Evolutionary conservation across 2,888 invertebrate genomes (phyloP).

Genomic region (Aphelenchoides bicaudatus): DNA sequence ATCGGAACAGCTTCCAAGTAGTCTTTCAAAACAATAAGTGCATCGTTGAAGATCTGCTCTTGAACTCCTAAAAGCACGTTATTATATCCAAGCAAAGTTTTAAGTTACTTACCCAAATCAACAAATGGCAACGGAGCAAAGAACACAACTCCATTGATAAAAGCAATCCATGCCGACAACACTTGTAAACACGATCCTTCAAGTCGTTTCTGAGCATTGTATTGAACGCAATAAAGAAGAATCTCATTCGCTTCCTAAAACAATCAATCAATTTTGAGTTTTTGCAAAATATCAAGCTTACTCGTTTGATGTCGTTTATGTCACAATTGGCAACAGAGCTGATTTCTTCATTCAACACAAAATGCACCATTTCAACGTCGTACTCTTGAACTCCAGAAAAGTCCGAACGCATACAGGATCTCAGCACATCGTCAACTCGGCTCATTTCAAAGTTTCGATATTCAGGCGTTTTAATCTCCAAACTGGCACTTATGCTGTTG

Average conservation of each 20-base stretch:
- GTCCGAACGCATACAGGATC: conserved; percentile 31
- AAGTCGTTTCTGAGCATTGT: conserved; percentile 44
- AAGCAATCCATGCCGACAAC: conserved; percentile 49
- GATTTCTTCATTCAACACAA: conserved; percentile 46
- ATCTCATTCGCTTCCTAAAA: conserved; percentile 49
- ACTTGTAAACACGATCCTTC: conserved; percentile 40
- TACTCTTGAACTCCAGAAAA: conserved; percentile 40
- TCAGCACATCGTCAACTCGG: conserved; percentile 34
- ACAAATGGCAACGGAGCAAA: conserved; percentile 53
- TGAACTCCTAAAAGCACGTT: conserved; percentile 31
- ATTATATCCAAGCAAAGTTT: too few species aligned
- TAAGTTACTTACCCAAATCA: too few species aligned
- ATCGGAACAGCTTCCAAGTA: conserved; percentile 35
- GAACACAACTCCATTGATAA: conserved; percentile 49
- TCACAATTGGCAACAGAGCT: conserved; percentile 42
- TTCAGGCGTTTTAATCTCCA: conserved; percentile 27
- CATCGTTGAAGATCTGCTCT: conserved; percentile 32
- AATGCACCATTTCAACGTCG: conserved; percentile 47
- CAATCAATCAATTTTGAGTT: too few species aligned
- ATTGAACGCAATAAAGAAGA: conserved; percentile 42
- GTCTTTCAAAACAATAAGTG: conserved; percentile 32
- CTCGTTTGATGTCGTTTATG: conserved; percentile 28
- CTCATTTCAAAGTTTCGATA: conserved; percentile 33
- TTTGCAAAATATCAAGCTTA: conserved; percentile 12
- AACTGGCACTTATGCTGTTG: conserved; percentile 27